Conservation (phyloP, 2,888 invertebrate genomes). For the Falcaria lacertinaria region DNA sequence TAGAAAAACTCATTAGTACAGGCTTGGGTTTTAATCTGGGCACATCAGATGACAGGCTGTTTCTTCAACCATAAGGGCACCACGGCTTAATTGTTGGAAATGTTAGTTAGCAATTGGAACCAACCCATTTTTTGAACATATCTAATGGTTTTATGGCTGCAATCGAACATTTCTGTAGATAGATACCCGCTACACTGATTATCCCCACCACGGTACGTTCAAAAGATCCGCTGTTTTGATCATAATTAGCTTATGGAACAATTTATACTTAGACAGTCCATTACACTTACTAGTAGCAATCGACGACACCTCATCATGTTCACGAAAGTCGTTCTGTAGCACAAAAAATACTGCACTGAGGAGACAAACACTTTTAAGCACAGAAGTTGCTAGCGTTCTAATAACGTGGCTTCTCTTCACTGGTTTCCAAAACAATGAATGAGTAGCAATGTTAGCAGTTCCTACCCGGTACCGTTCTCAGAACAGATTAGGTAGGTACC, state of each 20-base stretch:
- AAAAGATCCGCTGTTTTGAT: too few species aligned
- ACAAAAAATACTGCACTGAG: not conserved
- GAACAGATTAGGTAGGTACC: slow-evolving; percentile 2
- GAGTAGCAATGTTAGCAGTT: slow-evolving; percentile 3
- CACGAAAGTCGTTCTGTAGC: not conserved
- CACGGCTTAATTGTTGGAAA: too few species aligned
- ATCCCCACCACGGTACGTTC: too few species aligned
- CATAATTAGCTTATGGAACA: not conserved
- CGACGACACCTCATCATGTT: not conserved
- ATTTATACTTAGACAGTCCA: not conserved
- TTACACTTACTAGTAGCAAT: not conserved
- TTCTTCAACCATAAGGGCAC: too few species aligned
- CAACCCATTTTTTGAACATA: too few species aligned
- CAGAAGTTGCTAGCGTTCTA: not conserved
- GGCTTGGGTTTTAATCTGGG: too few species aligned
- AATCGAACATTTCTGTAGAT: too few species aligned
- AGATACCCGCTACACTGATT: too few species aligned
- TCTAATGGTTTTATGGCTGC: too few species aligned
- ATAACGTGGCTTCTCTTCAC: slow-evolving; percentile 6
- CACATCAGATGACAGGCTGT: too few species aligned
- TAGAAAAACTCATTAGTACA: too few species aligned
- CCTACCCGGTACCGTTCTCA: slow-evolving; percentile 6
- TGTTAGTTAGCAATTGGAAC: too few species aligned
- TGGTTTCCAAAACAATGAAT: slow-evolving; percentile 5
- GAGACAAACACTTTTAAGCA: not conserved